Conservation (phyloP, 2,797 vertebrate genomes). For the Halcyon chelicuti region DNA sequence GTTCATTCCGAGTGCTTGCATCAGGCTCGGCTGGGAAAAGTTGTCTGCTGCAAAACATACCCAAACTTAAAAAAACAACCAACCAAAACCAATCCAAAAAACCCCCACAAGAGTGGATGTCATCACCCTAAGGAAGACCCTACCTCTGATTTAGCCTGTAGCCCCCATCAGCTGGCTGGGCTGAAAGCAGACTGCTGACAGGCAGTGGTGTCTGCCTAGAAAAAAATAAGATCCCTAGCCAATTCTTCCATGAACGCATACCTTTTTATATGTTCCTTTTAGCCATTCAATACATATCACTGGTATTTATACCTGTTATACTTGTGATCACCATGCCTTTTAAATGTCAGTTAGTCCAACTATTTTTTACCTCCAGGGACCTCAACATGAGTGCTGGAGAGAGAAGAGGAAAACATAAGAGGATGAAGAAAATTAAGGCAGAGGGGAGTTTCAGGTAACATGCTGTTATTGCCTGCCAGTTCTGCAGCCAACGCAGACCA, state of each 20-base stretch:
- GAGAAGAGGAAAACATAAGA: neutral
- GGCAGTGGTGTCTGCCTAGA: neutral
- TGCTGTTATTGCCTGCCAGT: neutral
- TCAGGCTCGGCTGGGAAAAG: neutral
- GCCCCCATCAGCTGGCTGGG: neutral
- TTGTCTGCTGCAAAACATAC: neutral
- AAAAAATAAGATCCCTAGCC: neutral
- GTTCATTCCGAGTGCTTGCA: neutral
- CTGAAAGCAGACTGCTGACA: neutral
- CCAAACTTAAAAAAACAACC: neutral
- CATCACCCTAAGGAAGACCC: neutral
- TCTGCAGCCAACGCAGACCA: neutral
- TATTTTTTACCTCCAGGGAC: neutral
- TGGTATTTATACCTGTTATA: neutral
- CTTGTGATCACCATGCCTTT: neutral
- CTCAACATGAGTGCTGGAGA: neutral
- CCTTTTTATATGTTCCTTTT: neutral
- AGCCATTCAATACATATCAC: neutral
- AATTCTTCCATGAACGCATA: neutral
- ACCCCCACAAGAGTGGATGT: neutral
- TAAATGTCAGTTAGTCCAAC: neutral
- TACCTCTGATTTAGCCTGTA: neutral
- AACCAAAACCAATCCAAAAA: neutral
- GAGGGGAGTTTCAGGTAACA: neutral
- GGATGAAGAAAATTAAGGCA: neutral